Evolutionary conservation across 2,888 invertebrate genomes (phyloP).

Genomic region (Magallana nippona): DNA sequence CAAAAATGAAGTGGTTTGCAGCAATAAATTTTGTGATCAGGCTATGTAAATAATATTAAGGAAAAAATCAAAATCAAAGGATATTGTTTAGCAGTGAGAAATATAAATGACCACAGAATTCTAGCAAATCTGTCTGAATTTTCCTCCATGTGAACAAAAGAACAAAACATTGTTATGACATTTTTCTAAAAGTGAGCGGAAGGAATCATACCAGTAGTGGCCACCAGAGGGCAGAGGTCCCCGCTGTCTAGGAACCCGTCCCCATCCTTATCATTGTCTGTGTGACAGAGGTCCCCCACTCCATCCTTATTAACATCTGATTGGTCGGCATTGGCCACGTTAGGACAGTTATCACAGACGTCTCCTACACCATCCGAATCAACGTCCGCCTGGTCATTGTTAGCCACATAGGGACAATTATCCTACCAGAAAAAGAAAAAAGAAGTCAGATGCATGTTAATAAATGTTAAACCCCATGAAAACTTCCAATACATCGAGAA

Average conservation of each 20-base stretch:
- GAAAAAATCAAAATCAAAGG: too few species aligned
- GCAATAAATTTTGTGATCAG: too few species aligned
- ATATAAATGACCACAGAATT: too few species aligned
- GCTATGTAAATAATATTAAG: too few species aligned
- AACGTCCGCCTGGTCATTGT: slow-evolving; percentile 72
- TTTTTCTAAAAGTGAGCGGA: background rate
- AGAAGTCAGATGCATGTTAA: background rate
- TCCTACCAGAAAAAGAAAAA: slow-evolving; percentile 50
- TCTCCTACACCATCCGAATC: slow-evolving; percentile 68
- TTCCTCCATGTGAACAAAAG: background rate
- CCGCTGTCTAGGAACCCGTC: slow-evolving; percentile 86
- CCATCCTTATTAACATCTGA: slow-evolving; percentile 74
- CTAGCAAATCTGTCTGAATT: too few species aligned
- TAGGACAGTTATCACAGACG: slow-evolving; percentile 65
- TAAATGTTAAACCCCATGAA: background rate
- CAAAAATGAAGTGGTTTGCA: too few species aligned
- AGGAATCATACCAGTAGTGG: slow-evolving; percentile 58
- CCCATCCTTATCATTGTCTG: slow-evolving; percentile 62
- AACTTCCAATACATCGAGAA: background rate
- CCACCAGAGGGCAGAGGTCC: slow-evolving; percentile 91
- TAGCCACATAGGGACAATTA: slow-evolving; percentile 60
- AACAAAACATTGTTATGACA: background rate
- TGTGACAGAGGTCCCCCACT: slow-evolving; percentile 62
- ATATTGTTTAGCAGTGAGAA: too few species aligned
- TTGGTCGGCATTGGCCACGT: slow-evolving; percentile 60